Evolutionary conservation across 92 coral and sea anemone species (phyloP), one percentile per base, ranked within the genome.

Genomic region (Ricordea florida): DNA sequence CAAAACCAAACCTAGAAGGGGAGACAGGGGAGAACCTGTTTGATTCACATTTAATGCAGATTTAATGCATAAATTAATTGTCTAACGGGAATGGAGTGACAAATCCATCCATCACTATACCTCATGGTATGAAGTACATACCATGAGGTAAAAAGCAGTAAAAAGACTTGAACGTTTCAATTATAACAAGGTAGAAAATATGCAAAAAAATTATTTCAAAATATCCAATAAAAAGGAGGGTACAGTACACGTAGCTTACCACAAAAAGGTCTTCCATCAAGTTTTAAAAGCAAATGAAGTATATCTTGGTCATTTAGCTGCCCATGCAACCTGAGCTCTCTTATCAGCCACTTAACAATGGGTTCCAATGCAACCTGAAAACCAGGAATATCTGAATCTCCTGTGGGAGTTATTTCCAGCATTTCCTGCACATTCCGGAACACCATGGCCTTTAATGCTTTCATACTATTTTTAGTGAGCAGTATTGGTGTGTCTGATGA

Each of bases 251-350:
- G 16, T 22, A n/a, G n/a, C n/a, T n/a, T n/a, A n/a, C n/a, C n/a
- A n/a, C n/a, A n/a, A n/a, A n/a, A n/a, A n/a, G 78, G 78, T 55
- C 66, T 55, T 16, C 62, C 62, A 46, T 46, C 52, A 46, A 46
- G 52, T 46, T 46, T 46, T 46, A 46, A 27, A 18, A 3, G 1
- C 33, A 55, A 16, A 1, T 55, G 32, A 49, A 38, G 27, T 16
- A 11, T 11, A 11, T 46, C n/a, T n/a, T n/a, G n/a, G n/a, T n/a
- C 52, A 6, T 23, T 26, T 0, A 29, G 15, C 8, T 71, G 11
- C 5, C 78, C 67, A n/a, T 71, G 78, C 6, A 71, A 29, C 13
- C 27, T 62, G 8, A 71, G 66, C 22, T 55, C 69, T 13, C 69
- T 61, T n/a, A 0, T 22, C 40, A 57, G 20, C 40, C 40, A 57